Percentiles rank a stretch among this genome's conserved stretches.
phyloP scores from a whole-genome alignment of 2,888 invertebrate species.

The Eilema depressum region DNA sequence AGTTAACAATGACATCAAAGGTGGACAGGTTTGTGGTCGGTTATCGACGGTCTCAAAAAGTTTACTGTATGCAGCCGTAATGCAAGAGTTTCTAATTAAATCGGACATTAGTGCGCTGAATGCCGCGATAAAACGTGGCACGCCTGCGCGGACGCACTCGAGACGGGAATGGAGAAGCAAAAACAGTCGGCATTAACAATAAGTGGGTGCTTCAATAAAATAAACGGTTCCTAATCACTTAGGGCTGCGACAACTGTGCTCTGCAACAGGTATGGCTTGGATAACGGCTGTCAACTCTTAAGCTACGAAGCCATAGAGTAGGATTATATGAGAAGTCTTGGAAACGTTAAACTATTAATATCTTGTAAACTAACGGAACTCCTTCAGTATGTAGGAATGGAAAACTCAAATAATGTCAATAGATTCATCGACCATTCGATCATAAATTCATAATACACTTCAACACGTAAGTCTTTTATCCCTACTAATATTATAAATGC shows the following conservation, averaged over 20 bases:
- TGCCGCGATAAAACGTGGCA: slow-evolving; percentile 59
- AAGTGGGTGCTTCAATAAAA: slow-evolving; percentile 78
- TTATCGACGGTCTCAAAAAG: background rate
- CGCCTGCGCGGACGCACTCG: slow-evolving; percentile 57
- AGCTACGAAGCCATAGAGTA: slow-evolving; percentile 44
- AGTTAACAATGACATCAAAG: slow-evolving; percentile 1
- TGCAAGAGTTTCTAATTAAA: slow-evolving; percentile 66
- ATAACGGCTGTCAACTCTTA: slow-evolving; percentile 40
- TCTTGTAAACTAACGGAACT: background rate
- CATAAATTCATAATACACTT: no score
- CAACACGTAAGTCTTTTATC: no score
- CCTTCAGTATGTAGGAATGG: background rate
- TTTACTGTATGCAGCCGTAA: slow-evolving; percentile 40
- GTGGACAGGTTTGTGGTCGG: background rate
- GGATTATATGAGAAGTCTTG: slow-evolving; percentile 9
- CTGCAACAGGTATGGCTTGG: slow-evolving; percentile 49
- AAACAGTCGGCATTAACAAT: slow-evolving; percentile 65
- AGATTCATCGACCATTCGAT: no score
- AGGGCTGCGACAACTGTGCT: slow-evolving; percentile 52
- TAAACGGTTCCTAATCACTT: slow-evolving; percentile 73
- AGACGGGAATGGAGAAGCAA: slow-evolving; percentile 60
- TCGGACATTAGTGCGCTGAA: slow-evolving; percentile 62
- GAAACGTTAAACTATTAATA: background rate
- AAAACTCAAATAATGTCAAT: background rate
- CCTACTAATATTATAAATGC: no score